phyloP scores from a whole-genome alignment of 35 echinoderm and acorn worm species.

The Eucidaris tribuloides region DNA sequence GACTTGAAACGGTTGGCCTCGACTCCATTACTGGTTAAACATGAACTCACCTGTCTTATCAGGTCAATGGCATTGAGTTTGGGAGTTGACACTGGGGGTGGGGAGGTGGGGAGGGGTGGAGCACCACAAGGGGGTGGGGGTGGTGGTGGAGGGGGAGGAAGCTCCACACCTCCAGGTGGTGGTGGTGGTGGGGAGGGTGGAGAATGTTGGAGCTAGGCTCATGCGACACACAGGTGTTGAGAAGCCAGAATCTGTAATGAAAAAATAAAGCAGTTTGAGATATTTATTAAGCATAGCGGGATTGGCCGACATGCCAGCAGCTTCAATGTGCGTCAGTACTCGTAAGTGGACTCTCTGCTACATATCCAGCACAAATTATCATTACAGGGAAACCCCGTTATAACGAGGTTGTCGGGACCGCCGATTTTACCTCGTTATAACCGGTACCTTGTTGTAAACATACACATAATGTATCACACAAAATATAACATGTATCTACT shows the following conservation, averaged over 20 bases:
- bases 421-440: too few species aligned
- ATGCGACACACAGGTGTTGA: background rate
- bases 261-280: background rate
- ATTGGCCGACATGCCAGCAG: too few species aligned
- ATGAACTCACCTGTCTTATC: constrained; percentile 59
- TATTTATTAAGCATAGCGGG: too few species aligned
- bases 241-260: background rate
- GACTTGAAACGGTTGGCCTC: too few species aligned
- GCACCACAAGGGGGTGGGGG: constrained; percentile 66
- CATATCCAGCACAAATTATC: too few species aligned
- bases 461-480: too few species aligned
- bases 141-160: constrained; percentile 62
- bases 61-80: constrained; percentile 39
- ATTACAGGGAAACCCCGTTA: too few species aligned
- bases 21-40: background rate
- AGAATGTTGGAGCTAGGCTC: constrained; percentile 32
- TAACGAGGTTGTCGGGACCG: too few species aligned
- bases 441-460: too few species aligned
- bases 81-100: constrained; percentile 7
- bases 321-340: too few species aligned
- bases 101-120: constrained; percentile 59
- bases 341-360: too few species aligned
- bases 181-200: constrained; percentile 49
- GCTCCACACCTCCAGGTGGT: constrained; percentile 7
- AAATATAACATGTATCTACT: too few species aligned